These are phyloP conservation scores for Branchinecta lindahli DNA, from an alignment of 1,140 invertebrate species.

Conservation along the genomic window DNA sequence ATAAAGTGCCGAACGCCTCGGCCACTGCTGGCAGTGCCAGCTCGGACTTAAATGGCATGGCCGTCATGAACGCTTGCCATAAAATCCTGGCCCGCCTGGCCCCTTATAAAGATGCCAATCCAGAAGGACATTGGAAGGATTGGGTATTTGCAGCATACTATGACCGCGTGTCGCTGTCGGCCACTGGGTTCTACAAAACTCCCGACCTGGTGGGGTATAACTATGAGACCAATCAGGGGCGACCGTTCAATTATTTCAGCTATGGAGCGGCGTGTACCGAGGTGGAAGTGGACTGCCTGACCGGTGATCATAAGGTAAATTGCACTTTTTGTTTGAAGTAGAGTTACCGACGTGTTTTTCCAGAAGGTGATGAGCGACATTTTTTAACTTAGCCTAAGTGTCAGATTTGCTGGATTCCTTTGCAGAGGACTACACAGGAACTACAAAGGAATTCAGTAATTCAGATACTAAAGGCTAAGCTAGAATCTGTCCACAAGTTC, in stretches of 20 bases:
- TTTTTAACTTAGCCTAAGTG: too few relatives aligned
- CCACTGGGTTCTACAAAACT: conserved; percentile 71
- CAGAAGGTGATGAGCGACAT: neutral
- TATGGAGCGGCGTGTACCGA: conserved; percentile 60
- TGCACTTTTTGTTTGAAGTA: too few relatives aligned
- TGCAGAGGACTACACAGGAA: too few relatives aligned
- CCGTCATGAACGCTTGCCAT: conserved; percentile 43
- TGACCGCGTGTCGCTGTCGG: conserved; percentile 59
- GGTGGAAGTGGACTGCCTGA: conserved; percentile 75
- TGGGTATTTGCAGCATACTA: conserved; percentile 69
- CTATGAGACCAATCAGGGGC: conserved; percentile 50
- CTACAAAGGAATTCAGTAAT: too few relatives aligned
- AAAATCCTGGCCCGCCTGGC: conserved; percentile 53
- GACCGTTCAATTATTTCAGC: conserved; percentile 61
- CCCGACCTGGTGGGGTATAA: conserved; percentile 55
- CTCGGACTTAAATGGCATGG: conserved; percentile 91
- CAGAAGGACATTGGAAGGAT: conserved; percentile 65
- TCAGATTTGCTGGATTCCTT: conserved; percentile 11
- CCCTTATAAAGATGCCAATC: conserved; percentile 57
- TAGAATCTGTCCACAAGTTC: too few relatives aligned
- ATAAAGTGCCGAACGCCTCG: conserved; percentile 87
- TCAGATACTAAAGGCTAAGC: too few relatives aligned
- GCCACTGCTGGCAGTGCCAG: conserved; percentile 78
- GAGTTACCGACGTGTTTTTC: neutral
- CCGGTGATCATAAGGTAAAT: conserved; percentile 61